These are phyloP conservation scores for Antennarius striatus DNA, from an alignment of 2,113 vertebrate species.

Conservation along the genomic window DNA sequence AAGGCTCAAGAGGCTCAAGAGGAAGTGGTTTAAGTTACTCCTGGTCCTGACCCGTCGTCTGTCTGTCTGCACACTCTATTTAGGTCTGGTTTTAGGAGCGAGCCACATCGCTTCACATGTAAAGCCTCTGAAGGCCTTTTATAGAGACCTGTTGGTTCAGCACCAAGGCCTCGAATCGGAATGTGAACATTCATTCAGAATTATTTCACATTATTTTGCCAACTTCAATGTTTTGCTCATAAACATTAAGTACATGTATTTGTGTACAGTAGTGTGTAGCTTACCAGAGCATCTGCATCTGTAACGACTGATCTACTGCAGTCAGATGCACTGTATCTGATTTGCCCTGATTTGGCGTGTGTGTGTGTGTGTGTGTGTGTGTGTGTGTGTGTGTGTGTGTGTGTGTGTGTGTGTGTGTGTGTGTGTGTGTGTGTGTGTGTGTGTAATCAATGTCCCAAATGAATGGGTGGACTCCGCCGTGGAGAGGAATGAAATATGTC, in stretches of 20 bases:
- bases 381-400: constrained; percentile 27
- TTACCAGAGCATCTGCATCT: no score
- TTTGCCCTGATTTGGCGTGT: constrained; percentile 12
- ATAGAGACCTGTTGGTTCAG: constrained; percentile 34
- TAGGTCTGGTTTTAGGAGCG: constrained; percentile 53
- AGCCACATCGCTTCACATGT: constrained; percentile 6
- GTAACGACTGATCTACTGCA: no score
- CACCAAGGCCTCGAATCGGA: constrained; percentile 6
- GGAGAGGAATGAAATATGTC: constrained; percentile 58
- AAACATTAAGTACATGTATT: no score
- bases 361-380: constrained; percentile 6
- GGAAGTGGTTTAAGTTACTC: constrained; percentile 73
- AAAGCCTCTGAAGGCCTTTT: constrained; percentile 37
- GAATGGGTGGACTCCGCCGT: constrained; percentile 66
- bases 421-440: constrained; percentile 60
- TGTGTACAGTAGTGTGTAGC: no score
- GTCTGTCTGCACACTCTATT: constrained; percentile 67
- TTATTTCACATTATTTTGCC: no score
- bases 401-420: constrained; percentile 8
- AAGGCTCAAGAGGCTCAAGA: constrained; percentile 29
- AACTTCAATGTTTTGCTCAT: no score
- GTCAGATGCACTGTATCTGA: no score
- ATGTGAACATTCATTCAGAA: constrained; percentile 14
- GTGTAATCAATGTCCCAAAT: constrained; percentile 54
- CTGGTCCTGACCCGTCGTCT: constrained; percentile 52